These are phyloP conservation scores for Lottia gigantea DNA, from an alignment of 2,888 invertebrate genomes.

Conservation along the genomic window DNA sequence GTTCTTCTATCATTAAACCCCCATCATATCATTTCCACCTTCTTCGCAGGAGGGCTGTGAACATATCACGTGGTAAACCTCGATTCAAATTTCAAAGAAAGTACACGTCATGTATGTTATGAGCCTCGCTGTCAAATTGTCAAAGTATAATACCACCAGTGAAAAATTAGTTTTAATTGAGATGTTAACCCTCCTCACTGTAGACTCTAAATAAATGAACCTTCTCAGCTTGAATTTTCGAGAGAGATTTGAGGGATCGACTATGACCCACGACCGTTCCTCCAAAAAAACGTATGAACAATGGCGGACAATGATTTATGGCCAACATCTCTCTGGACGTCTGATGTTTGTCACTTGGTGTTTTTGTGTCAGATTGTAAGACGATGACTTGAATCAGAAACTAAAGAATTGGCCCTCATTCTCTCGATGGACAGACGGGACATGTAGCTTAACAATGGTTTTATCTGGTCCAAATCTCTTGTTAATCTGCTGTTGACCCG, in stretches of 20 bases:
- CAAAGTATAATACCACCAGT: background rate
- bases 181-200: background rate
- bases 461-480: background rate
- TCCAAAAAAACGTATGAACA: background rate
- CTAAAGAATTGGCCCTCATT: background rate
- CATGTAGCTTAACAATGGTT: background rate
- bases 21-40: background rate
- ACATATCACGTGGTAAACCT: background rate
- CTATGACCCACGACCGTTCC: conserved; percentile 6
- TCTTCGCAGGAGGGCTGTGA: background rate
- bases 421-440: background rate
- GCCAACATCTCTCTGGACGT: background rate
- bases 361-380: background rate
- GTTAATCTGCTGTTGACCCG: conserved; percentile 9
- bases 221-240: background rate
- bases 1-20: background rate
- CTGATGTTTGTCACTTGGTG: background rate
- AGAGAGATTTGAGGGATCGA: background rate
- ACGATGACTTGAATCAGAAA: conserved; percentile 1
- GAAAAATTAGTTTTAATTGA: conserved; percentile 3
- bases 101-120: background rate
- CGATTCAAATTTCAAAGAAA: conserved; percentile 9
- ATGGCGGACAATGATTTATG: background rate
- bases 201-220: background rate
- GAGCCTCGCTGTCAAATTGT: background rate